A percentile compares a stretch with the other conserved stretches of the same genome.
Conservation (phyloP, 2,888 invertebrate genomes). For the Mythimna impura region DNA sequence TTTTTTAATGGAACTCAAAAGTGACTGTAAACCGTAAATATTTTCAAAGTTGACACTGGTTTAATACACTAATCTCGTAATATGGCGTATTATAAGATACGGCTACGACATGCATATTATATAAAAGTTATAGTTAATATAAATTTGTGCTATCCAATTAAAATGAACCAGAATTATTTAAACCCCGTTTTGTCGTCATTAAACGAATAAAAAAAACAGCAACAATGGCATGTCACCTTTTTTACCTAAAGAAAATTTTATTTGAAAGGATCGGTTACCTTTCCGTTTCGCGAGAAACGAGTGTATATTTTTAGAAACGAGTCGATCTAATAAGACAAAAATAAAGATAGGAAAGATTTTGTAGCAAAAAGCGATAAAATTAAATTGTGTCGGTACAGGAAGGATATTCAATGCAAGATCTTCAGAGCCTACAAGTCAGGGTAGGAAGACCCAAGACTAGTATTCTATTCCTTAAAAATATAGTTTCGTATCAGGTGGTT, state of each 20-base stretch:
- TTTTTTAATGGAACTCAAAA: too few species aligned
- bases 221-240: not conserved
- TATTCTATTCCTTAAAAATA: too few species aligned
- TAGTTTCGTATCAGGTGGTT: too few species aligned
- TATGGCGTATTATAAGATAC: too few species aligned
- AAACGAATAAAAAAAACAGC: not conserved
- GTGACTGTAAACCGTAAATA: too few species aligned
- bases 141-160: too few species aligned
- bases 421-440: not conserved
- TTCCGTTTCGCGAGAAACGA: not conserved
- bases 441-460: too few species aligned
- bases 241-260: not conserved
- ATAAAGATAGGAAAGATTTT: not conserved
- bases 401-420: not conserved
- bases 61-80: too few species aligned
- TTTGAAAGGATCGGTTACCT: not conserved
- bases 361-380: not conserved
- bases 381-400: not conserved
- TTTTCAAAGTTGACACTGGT: too few species aligned
- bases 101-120: too few species aligned
- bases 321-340: not conserved
- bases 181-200: not conserved
- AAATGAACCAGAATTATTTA: not conserved
- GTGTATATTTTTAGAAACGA: not conserved
- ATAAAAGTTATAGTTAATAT: too few species aligned